These are phyloP conservation scores for Aphelocoma californica DNA, from an alignment of 2,797 vertebrate genomes.

Conservation along the genomic window DNA sequence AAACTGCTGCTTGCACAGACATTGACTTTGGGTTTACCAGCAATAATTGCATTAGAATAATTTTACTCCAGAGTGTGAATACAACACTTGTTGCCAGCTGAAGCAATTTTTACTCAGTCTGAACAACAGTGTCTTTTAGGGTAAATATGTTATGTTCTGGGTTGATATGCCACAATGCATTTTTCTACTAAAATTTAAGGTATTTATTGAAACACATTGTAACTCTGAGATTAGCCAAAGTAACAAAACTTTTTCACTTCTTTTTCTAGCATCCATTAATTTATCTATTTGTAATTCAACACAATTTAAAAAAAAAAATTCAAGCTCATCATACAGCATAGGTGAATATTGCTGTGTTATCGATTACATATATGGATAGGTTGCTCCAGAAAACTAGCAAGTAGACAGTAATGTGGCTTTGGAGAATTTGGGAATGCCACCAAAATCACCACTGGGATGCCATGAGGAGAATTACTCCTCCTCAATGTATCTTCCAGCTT, in stretches of 20 bases:
- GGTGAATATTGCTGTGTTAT: not conserved
- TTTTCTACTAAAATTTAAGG: not conserved
- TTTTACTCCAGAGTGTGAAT: not conserved
- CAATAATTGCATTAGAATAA: not conserved
- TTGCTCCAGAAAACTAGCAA: not conserved
- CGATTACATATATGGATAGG: accelerated
- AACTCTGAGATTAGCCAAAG: not conserved
- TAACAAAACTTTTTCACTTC: not conserved
- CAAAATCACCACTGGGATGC: not conserved
- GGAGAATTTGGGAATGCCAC: not conserved
- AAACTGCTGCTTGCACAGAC: not conserved
- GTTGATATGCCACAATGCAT: not conserved
- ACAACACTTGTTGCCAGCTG: not conserved
- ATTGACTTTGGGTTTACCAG: not conserved
- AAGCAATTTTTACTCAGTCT: not conserved
- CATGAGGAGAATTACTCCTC: not conserved
- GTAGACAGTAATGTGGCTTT: not conserved
- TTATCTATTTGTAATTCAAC: not conserved
- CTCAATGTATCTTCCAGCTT: not conserved
- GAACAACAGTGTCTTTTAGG: not conserved
- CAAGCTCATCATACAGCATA: not conserved
- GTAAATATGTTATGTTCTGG: not conserved
- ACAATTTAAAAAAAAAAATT: not conserved
- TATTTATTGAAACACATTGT: not conserved
- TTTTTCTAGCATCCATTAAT: not conserved